These are phyloP conservation scores for Anas flavirostris DNA, from an alignment of 2,797 vertebrate genomes.

Conservation along the genomic window DNA sequence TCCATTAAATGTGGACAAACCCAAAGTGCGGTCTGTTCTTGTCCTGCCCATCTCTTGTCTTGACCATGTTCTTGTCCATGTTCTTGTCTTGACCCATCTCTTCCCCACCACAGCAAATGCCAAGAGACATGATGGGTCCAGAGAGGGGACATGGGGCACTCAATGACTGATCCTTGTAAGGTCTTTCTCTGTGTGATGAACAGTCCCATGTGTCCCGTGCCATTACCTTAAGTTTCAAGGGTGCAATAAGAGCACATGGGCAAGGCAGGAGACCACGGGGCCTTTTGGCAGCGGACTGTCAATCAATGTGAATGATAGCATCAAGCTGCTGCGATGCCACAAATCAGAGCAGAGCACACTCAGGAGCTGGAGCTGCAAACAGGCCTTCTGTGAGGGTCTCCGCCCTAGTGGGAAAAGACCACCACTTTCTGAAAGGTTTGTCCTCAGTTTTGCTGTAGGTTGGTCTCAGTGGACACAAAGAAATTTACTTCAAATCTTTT, in stretches of 20 bases:
- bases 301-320: neutral
- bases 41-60: neutral
- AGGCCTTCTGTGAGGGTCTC: neutral
- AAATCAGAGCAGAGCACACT: accelerated
- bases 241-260: neutral
- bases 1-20: neutral
- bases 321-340: neutral
- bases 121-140: too few relatives aligned
- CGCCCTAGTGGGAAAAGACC: neutral
- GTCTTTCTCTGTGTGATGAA: neutral
- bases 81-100: neutral
- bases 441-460: neutral
- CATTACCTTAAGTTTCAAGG: neutral
- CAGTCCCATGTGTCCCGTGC: accelerated
- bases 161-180: accelerated
- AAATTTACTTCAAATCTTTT: neutral
- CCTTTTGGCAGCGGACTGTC: neutral
- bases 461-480: neutral
- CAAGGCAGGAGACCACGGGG: neutral
- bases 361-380: accelerated
- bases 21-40: neutral
- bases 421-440: neutral
- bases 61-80: too few relatives aligned
- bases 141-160: accelerated
- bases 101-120: neutral